A percentile compares a stretch with the other conserved stretches of the same genome.
These are phyloP conservation scores for Hyles lineata DNA, from an alignment of 2,888 invertebrate genomes.

Conservation along the genomic window DNA sequence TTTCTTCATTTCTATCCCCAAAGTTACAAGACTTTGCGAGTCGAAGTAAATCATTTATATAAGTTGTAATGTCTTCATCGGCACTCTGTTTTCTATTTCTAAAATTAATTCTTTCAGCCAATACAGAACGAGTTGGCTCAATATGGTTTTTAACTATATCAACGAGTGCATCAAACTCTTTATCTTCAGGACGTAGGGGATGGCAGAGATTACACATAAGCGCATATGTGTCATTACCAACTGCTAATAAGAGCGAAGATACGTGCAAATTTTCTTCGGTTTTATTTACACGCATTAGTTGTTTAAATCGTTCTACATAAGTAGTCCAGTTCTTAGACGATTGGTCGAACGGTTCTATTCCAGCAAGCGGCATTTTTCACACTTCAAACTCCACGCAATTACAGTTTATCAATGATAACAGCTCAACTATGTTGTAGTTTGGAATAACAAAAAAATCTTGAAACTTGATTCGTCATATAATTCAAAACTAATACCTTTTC, in stretches of 20 bases:
- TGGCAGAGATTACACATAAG: conserved; percentile 8
- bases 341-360: conserved; percentile 5
- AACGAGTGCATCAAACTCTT: conserved; percentile 8
- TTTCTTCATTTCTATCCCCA: conserved; percentile 9
- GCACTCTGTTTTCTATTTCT: conserved; percentile 7
- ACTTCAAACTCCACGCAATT: neutral
- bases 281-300: neutral
- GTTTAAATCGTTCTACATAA: conserved; percentile 12
- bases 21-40: conserved; percentile 10
- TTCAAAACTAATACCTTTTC: no score
- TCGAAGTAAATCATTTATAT: neutral
- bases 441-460: no score
- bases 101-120: conserved; percentile 12
- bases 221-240: neutral
- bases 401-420: neutral
- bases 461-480: no score
- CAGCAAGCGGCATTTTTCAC: neutral
- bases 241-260: neutral
- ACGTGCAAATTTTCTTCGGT: neutral
- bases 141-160: conserved; percentile 21
- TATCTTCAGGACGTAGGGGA: neutral
- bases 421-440: no score
- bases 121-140: neutral
- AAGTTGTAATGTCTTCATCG: neutral
- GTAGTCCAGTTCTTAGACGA: conserved; percentile 2